A percentile compares a stretch with the other conserved stretches of the same genome.
These are phyloP conservation scores for Matsumyia berberina DNA, from an alignment of 2,888 invertebrate species.

Conservation along the genomic window DNA sequence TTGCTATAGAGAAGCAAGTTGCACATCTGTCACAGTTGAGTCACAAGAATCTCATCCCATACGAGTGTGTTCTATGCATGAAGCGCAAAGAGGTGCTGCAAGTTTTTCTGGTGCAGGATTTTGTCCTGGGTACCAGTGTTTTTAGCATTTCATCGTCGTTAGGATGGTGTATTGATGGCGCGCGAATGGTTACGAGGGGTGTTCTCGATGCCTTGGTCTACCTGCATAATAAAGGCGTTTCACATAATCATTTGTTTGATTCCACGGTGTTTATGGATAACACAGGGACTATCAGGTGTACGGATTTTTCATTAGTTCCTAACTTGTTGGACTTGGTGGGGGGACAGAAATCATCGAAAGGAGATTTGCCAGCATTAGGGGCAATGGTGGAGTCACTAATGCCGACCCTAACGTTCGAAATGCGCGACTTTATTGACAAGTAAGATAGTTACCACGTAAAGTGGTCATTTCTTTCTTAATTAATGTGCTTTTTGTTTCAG, in stretches of 20 bases:
- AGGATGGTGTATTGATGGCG: constrained; percentile 85
- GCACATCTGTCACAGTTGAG: constrained; percentile 88
- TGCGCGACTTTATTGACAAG: constrained; percentile 84
- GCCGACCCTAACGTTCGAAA: constrained; percentile 82
- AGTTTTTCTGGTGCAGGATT: constrained; percentile 90
- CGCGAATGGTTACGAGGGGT: constrained; percentile 87
- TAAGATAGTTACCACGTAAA: constrained; percentile 61
- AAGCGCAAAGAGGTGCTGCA: constrained; percentile 87
- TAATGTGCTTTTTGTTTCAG: constrained; percentile 74
- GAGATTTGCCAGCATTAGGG: constrained; percentile 84
- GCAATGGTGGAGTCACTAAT: constrained; percentile 82
- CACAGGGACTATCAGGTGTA: constrained; percentile 85
- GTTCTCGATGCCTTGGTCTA: constrained; percentile 91
- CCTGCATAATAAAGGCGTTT: constrained; percentile 92
- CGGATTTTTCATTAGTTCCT: constrained; percentile 83
- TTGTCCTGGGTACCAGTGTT: constrained; percentile 85
- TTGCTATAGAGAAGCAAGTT: constrained; percentile 90
- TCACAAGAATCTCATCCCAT: constrained; percentile 90
- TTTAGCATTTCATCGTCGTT: constrained; percentile 82
- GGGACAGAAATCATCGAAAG: constrained; percentile 80
- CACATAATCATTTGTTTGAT: constrained; percentile 92
- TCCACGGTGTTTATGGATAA: constrained; percentile 90
- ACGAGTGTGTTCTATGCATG: constrained; percentile 89
- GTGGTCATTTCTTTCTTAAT: neutral
- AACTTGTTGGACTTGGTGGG: constrained; percentile 82